Percentiles rank a stretch among this genome's conserved stretches.
Evolutionary conservation across 2,888 invertebrate species (phyloP).

Genomic region (Lithophane socia): DNA sequence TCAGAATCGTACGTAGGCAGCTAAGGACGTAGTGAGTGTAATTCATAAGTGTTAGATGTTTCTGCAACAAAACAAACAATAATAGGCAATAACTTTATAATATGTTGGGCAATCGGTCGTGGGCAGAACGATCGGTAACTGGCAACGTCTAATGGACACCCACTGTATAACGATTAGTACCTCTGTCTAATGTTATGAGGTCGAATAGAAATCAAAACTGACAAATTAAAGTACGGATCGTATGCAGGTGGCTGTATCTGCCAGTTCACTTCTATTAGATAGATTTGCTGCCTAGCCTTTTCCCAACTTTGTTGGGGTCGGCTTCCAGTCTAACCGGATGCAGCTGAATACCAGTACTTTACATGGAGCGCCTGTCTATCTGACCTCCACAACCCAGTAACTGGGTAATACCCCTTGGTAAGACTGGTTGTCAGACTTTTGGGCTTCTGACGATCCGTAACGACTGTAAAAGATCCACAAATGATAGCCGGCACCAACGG

Average conservation of each 20-base stretch:
- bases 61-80: slow-evolving; percentile 59
- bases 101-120: slow-evolving; percentile 65
- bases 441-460: too few relatives aligned
- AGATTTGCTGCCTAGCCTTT: too few relatives aligned
- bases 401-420: too few relatives aligned
- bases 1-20: slow-evolving; percentile 27
- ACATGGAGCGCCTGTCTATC: too few relatives aligned
- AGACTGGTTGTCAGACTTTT: too few relatives aligned
- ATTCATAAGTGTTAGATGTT: slow-evolving; percentile 31
- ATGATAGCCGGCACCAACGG: too few relatives aligned
- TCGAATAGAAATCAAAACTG: slow-evolving; percentile 39
- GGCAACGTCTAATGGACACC: slow-evolving; percentile 72
- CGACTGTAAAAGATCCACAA: too few relatives aligned
- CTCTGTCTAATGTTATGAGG: slow-evolving; percentile 40
- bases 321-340: too few relatives aligned
- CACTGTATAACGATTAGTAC: slow-evolving; percentile 57
- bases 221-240: slow-evolving; percentile 19
- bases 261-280: background rate
- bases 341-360: too few relatives aligned
- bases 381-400: too few relatives aligned
- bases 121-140: slow-evolving; percentile 65
- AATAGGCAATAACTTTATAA: slow-evolving; percentile 54
- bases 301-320: too few relatives aligned
- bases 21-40: slow-evolving; percentile 37
- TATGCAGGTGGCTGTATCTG: background rate